Evolutionary conservation across 1,140 invertebrate species (phyloP).

Genomic region (Adelges cooleyi): DNA sequence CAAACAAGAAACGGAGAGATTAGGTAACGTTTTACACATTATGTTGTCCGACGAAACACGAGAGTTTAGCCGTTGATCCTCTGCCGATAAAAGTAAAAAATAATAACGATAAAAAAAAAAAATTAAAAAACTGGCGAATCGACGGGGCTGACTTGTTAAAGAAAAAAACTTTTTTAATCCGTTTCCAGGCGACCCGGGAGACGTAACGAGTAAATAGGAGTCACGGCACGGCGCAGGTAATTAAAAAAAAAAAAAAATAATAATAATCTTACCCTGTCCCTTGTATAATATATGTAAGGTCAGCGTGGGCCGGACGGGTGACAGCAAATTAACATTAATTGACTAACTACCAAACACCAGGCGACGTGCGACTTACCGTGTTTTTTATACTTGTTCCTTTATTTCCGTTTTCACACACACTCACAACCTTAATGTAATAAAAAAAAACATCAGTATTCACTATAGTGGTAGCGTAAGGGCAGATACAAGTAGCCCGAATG

Average conservation of each 20-base stretch:
- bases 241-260: constrained; percentile 19
- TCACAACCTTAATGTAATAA: too few species aligned
- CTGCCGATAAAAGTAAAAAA: too few species aligned
- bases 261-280: neutral
- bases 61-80: too few species aligned
- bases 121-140: neutral
- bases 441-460: too few species aligned
- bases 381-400: constrained; percentile 1
- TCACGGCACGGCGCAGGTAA: neutral
- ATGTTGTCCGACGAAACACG: too few species aligned
- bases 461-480: too few species aligned
- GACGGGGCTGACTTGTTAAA: neutral
- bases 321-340: constrained; percentile 21
- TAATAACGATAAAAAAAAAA: neutral
- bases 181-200: neutral
- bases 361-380: neutral
- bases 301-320: neutral
- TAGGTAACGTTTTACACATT: too few species aligned
- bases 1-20: too few species aligned
- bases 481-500: too few species aligned
- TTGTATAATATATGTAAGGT: too few species aligned
- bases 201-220: constrained; percentile 1
- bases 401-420: too few species aligned
- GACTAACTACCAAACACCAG: neutral
- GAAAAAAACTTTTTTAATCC: constrained; percentile 27